Evolutionary conservation across 2,797 vertebrate species (phyloP), one percentile per base, ranked within the genome.

Genomic region (Sebastes nivosus): DNA sequence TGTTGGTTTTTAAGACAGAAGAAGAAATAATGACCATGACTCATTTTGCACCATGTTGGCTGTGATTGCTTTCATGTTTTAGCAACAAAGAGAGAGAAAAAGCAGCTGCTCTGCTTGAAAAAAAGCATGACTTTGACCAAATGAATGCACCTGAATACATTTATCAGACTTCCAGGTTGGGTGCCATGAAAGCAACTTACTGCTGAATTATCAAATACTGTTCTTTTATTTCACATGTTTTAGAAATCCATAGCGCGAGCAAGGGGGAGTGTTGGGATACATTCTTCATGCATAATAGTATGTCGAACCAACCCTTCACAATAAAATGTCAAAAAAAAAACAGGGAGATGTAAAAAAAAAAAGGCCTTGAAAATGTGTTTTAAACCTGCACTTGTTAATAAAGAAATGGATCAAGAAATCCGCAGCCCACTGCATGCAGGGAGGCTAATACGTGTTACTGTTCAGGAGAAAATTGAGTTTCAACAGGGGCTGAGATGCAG

Each of bases 381-480:
- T 63, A 36, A 64, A 60, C 29, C 29, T 20, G 20, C 20, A 7
- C 30, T 24, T 12, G 14, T 65, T 65, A 65, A 38, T 9, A 65
- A 65, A 65, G 61, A 24, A 64, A 64, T 24, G 6, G 22, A 14
- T 38, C 18, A 13, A 59, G 30, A 68, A 58, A 64, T 32, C 8
- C 57, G 20, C 63, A 25, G 67, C 18, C 74, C 58, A 50, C 59
- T 65, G 72, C 81, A 83, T 58, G 55, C 73, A 74, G 66, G 38
- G 60, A 80, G 59, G 34, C 25, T 71, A 79, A 85, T 79, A 75
- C 71, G 79, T 63, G 68, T 55, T 78, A 64, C 57, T 85, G 64
- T 81, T 88, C 36, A 32, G 73, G 78, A 67, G 88, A 72, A 87
- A 91, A 92, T 87, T 85, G 70, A 84, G 79, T 89, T 92, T 84